Percentiles rank a stretch among this genome's conserved stretches.
These are phyloP conservation scores for Numida meleagris DNA, from an alignment of 2,113 vertebrate species.

Conservation along the genomic window DNA sequence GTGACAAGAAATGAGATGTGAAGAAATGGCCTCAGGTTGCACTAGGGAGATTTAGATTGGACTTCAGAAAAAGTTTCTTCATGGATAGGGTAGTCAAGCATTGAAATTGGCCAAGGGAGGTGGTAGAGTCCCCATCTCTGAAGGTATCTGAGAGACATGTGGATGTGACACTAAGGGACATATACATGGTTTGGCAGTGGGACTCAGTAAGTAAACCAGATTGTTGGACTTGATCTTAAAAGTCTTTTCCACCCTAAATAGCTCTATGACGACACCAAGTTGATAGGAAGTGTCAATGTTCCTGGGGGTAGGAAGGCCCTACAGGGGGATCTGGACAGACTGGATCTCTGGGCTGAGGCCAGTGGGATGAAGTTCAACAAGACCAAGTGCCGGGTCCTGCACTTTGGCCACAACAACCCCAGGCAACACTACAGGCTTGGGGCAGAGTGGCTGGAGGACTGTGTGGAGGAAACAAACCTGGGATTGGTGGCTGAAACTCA, in stretches of 20 bases:
- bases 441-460: no score
- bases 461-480: no score
- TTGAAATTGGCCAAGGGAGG: not conserved
- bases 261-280: not conserved
- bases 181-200: not conserved
- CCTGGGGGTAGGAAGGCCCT: no score
- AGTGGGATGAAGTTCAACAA: no score
- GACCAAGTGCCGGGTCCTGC: no score
- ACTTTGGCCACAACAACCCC: no score
- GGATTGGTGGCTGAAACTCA: no score
- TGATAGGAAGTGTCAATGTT: no score
- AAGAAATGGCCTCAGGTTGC: not conserved
- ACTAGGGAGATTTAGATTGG: not conserved
- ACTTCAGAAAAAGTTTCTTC: not conserved
- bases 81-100: not conserved
- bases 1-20: not conserved
- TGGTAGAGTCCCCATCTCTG: not conserved
- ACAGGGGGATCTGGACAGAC: no score
- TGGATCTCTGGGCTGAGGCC: no score
- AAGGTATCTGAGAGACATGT: not conserved
- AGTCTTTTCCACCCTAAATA: not conserved
- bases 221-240: not conserved
- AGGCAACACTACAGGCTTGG: no score
- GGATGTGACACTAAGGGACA: not conserved
- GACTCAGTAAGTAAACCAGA: not conserved